Evolutionary conservation across 2,113 vertebrate genomes (phyloP), one percentile per base, ranked within the genome.

Genomic region (Phalacrocorax aristotelis): DNA sequence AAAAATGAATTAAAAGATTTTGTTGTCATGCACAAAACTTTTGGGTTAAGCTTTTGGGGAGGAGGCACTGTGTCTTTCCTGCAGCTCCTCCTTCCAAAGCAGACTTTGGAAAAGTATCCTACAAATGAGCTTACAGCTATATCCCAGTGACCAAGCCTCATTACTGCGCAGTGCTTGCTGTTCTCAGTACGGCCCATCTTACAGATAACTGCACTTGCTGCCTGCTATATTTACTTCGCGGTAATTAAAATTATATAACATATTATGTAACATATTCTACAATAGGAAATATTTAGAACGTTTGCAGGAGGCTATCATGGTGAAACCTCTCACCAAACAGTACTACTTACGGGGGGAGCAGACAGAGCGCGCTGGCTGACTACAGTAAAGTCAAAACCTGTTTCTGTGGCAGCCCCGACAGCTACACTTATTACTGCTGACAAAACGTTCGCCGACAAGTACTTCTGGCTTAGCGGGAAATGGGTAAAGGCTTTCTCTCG

Each of bases 161-260:
- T 0, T 55, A 54, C 11, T 51, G 70, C 15, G 4, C 36, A 68
- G 68, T 4, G 12, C 46, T 57, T 5, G 36, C 77, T 75, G 46
- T 61, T 94, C 86, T 75, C 95, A 49, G 89, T 7, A 27, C 57
- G 54, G 91, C 77, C 77, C 77, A 85, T 82, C 91, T 81, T 16
- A 87, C 38, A 84, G 94, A 94, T 68, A 95, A 79, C 95, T 36
- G 48, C 46, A 16, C 42, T 72, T 23, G 32, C 90, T 83, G 93
- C 61, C 70, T 87, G 76, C 94, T 92, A 25, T 54, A 91, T 91
- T 95, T 92, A 87, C 90, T 70, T 82, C 40, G 2, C 6, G 0
- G 86, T 79, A 87, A 97, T 96, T 91, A 96, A 91, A 92, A 93
- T 96, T 96, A 94, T 91, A 72, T 94, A 97, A 96, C 83, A 34